Conservation (phyloP, 2,888 invertebrate species). For the Netelia inedita region DNA sequence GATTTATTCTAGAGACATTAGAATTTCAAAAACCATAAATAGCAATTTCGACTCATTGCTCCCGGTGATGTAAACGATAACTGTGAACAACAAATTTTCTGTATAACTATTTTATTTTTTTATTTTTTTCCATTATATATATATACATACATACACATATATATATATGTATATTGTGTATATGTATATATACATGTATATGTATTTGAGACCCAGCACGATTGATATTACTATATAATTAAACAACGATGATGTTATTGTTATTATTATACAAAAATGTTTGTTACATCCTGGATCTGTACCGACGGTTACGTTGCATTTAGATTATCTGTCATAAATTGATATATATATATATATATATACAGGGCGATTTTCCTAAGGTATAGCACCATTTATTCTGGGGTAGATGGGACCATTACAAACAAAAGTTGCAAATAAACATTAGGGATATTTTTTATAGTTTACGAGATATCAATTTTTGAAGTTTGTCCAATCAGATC, state of each 20-base stretch:
- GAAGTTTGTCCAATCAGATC: no score
- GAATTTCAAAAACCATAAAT: no score
- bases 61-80: no score
- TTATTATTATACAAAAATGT: constrained; percentile 58
- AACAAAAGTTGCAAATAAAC: no score
- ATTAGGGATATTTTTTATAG: no score
- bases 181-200: constrained; percentile 13
- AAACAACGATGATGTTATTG: constrained; percentile 44
- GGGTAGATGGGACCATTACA: no score
- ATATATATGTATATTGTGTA: constrained; percentile 41
- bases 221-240: constrained; percentile 46
- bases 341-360: neutral
- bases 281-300: constrained; percentile 16
- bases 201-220: constrained; percentile 56
- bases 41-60: no score
- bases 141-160: constrained; percentile 8
- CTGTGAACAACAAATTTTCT: neutral
- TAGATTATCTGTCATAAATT: constrained; percentile 6
- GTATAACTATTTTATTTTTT: constrained; percentile 53
- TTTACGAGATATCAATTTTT: no score
- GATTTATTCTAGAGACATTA: no score
- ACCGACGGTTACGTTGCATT: constrained; percentile 12
- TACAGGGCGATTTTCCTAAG: no score
- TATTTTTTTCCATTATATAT: constrained; percentile 31
- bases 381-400: no score